Evolutionary conservation across 2,888 invertebrate genomes (phyloP), one percentile per base, ranked within the genome.

Genomic region (Aromia moschata): DNA sequence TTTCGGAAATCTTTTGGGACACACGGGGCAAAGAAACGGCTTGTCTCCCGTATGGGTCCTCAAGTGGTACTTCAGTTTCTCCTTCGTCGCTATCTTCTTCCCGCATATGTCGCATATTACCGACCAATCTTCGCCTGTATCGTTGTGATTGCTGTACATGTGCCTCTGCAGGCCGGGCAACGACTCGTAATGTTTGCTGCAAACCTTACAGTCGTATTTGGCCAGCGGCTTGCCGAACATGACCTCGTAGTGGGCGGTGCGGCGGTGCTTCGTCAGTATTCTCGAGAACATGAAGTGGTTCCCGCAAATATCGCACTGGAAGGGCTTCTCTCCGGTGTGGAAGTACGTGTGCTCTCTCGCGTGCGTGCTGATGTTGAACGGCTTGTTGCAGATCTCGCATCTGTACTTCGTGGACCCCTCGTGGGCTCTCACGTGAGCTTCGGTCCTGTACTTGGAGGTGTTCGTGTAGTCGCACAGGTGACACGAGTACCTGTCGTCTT

Each of bases 11-110:
- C 68, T 67, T 57, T 76, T 67, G 7, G 58, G 59, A 38, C 77
- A 77, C 31, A 61, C 47, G 2, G 56, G 55, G 36, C 72, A 72
- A 18, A 46, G 44, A 56, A 67, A 72, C 1, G 85, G 85, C 64
- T 84, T 84, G 16, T 83, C 80, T 3, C 84, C 84, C 0, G 80
- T 79, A 67, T 86, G 86, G 38, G 82, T 82, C 18, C 82, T 74
- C 41, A 82, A 79, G 62, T 86, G 85, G 16, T 82, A 76, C 30
- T 74, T 74, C 44, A 78, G 63, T 60, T 75, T 75, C 30, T 76
- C 74, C 58, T 76, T 78, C 17, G 74, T 78, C 4, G 75, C 76
- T 54, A 79, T 78, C 55, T 73, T 73, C 59, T 63, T 65, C n/a
- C 65, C 65, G 33, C 65, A 65, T 9, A 65, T 61, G 38, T 63